Conservation (phyloP, 2,888 invertebrate genomes). For the Taphrorychus bicolor region DNA sequence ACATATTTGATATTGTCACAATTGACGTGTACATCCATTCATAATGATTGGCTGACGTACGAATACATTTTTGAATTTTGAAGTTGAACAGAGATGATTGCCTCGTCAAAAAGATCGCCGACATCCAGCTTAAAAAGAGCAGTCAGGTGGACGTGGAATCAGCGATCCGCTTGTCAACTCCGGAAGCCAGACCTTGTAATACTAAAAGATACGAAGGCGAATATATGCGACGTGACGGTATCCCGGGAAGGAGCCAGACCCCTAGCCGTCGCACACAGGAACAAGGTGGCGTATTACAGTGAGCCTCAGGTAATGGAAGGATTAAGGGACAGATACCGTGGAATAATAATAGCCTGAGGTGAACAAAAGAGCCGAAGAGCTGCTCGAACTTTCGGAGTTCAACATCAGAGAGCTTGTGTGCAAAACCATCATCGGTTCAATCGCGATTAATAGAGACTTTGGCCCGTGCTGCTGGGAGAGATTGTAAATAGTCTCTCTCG, state of each 20-base stretch:
- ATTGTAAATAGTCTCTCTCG: background rate
- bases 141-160: constrained; percentile 3
- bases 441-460: background rate
- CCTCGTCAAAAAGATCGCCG: background rate
- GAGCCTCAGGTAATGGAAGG: background rate
- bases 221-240: constrained; percentile 6
- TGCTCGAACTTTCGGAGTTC: background rate
- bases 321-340: background rate
- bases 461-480: background rate
- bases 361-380: background rate
- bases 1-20: no score
- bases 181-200: constrained; percentile 11
- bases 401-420: constrained; percentile 8
- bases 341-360: background rate
- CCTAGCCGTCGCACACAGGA: background rate
- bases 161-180: background rate
- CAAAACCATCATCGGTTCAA: background rate
- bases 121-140: background rate
- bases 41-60: constrained; percentile 41
- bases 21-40: no score
- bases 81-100: constrained; percentile 12
- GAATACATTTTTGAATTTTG: constrained; percentile 31
- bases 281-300: constrained; percentile 3
- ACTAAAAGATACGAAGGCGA: background rate
- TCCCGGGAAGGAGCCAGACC: constrained; percentile 10